These are phyloP conservation scores for Eupithecia insigniata DNA, from an alignment of 2,888 invertebrate genomes.

Conservation along the genomic window DNA sequence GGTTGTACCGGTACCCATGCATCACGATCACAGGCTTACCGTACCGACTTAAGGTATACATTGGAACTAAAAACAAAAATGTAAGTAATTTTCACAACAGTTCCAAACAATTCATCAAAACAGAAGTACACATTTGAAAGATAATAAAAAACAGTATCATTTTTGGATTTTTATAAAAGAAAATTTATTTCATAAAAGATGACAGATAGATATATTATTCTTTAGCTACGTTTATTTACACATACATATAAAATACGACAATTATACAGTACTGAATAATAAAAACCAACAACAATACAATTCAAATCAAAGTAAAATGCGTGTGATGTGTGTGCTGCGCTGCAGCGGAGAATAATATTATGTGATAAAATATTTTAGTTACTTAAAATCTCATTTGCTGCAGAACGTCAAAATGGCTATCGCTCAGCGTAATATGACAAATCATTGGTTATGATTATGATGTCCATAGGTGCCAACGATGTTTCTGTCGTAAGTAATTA, in stretches of 20 bases:
- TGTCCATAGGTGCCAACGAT: conserved; percentile 39
- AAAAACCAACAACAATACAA: neutral
- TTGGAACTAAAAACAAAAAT: neutral
- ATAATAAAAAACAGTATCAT: neutral
- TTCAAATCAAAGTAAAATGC: neutral
- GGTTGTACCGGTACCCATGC: conserved; percentile 9
- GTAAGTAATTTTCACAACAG: neutral
- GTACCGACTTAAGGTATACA: neutral
- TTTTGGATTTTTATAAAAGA: neutral
- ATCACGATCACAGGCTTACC: conserved; percentile 9
- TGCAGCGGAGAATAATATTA: too few relatives aligned
- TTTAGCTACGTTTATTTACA: neutral
- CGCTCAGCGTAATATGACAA: neutral
- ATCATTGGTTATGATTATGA: conserved; percentile 45
- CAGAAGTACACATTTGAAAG: neutral
- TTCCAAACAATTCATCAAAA: neutral
- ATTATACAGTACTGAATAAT: neutral
- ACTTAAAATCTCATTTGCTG: too few relatives aligned
- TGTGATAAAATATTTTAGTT: too few relatives aligned
- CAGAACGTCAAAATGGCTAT: neutral
- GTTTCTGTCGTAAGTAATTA: conserved; percentile 43
- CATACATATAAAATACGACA: neutral
- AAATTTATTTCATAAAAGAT: too few relatives aligned
- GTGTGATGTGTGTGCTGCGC: neutral
- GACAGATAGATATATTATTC: neutral